Percentiles rank a stretch among this genome's conserved stretches.
phyloP scores from a whole-genome alignment of 2,888 invertebrate genomes.

The Amphipyra berbera region DNA sequence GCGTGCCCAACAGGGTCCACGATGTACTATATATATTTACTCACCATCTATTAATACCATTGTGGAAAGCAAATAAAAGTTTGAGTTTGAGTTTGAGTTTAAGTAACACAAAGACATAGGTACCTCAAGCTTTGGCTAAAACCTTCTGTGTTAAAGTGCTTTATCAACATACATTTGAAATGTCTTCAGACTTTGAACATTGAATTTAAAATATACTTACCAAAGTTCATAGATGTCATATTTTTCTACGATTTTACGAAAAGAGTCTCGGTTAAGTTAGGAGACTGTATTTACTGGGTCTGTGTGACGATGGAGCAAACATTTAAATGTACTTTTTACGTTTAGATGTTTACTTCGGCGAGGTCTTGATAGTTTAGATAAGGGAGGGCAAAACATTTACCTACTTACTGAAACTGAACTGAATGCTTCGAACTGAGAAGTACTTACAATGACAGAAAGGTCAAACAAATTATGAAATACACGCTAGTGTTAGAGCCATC shows the following conservation, averaged over 20 bases:
- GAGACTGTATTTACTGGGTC: slow-evolving; percentile 31
- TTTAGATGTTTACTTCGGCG: slow-evolving; percentile 26
- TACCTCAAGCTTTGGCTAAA: slow-evolving; percentile 38
- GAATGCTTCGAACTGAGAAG: background rate
- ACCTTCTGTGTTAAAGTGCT: slow-evolving; percentile 28
- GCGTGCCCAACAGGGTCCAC: too few relatives aligned
- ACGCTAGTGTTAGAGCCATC: too few relatives aligned
- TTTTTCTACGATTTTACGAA: slow-evolving; percentile 30
- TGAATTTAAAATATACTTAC: slow-evolving; percentile 39
- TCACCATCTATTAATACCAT: too few relatives aligned
- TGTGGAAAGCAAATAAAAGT: too few relatives aligned
- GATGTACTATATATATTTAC: too few relatives aligned
- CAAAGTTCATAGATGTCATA: slow-evolving; percentile 28
- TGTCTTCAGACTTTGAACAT: slow-evolving; percentile 35
- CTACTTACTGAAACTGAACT: slow-evolving; percentile 29
- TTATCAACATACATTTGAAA: slow-evolving; percentile 45
- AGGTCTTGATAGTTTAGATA: slow-evolving; percentile 49
- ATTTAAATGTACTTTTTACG: slow-evolving; percentile 41
- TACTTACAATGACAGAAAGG: slow-evolving; percentile 4
- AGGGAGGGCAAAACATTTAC: slow-evolving; percentile 27
- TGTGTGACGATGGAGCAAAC: slow-evolving; percentile 34
- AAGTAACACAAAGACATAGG: slow-evolving; percentile 38
- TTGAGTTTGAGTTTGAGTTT: slow-evolving; percentile 14
- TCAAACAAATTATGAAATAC: background rate
- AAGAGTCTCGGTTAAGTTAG: slow-evolving; percentile 15